phyloP scores from a whole-genome alignment of 2,113 vertebrate species.

The Nibea coibor region DNA sequence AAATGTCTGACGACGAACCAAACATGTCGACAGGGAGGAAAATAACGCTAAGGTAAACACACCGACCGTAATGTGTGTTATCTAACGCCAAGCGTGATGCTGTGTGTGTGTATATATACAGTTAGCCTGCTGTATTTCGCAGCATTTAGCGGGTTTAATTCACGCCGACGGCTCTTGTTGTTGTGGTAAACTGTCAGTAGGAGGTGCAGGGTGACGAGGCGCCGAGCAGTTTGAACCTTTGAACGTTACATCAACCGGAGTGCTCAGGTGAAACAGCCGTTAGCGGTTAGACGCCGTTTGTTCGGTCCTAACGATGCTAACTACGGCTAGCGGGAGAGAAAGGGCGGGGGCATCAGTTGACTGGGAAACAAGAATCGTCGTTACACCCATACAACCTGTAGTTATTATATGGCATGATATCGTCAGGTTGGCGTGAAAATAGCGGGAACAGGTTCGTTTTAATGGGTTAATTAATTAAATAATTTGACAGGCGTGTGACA shows the following conservation, averaged over 20 bases:
- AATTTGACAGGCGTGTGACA: too few relatives aligned
- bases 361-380: not conserved
- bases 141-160: slow-evolving; percentile 38
- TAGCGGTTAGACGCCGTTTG: not conserved
- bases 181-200: slow-evolving; percentile 7
- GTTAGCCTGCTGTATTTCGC: slow-evolving; percentile 23
- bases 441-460: not conserved
- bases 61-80: not conserved
- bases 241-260: slow-evolving; percentile 21
- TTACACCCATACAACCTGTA: not conserved
- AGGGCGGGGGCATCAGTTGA: slow-evolving; percentile 32
- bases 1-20: slow-evolving; percentile 36
- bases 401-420: not conserved
- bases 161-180: not conserved
- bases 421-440: not conserved
- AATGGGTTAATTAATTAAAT: not conserved
- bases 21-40: slow-evolving; percentile 47
- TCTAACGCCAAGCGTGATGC: not conserved
- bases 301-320: not conserved
- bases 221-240: slow-evolving; percentile 5
- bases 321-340: not conserved
- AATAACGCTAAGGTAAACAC: slow-evolving; percentile 58
- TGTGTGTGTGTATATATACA: not conserved
- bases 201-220: not conserved
- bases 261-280: not conserved